phyloP scores from a whole-genome alignment of 2,113 vertebrate genomes.

The Mungos mungo region DNA sequence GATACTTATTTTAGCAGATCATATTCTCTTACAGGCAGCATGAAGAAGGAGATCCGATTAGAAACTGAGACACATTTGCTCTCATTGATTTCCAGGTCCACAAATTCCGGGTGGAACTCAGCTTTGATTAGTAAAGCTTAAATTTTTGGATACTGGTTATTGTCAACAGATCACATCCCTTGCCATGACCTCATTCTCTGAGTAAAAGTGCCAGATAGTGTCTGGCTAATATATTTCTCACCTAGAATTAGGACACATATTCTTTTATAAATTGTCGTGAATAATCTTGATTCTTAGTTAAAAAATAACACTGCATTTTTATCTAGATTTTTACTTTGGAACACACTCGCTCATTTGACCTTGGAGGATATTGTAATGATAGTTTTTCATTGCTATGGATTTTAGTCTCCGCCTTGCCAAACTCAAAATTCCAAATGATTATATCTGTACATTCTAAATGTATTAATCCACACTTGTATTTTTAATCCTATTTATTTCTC shows the following conservation, averaged over 20 bases:
- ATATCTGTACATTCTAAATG: not conserved
- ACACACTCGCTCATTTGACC: not conserved
- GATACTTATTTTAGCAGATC: not conserved
- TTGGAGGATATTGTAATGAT: not conserved
- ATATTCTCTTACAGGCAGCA: not conserved
- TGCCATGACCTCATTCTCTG: not conserved
- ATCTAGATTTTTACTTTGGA: not conserved
- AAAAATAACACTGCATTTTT: not conserved
- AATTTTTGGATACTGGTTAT: not conserved
- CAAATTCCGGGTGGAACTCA: conserved; percentile 37
- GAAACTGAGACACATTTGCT: conserved; percentile 38
- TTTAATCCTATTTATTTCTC: not conserved
- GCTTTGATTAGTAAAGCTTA: not conserved
- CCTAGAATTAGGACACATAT: not conserved
- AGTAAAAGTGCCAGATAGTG: not conserved
- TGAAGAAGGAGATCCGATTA: not conserved
- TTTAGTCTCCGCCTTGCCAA: not conserved
- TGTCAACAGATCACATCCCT: not conserved
- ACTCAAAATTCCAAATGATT: not conserved
- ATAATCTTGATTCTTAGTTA: conserved; percentile 8
- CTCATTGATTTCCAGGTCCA: conserved; percentile 44
- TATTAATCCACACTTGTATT: not conserved
- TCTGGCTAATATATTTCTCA: not conserved
- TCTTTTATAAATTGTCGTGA: not conserved
- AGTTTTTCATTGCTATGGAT: not conserved